Evolutionary conservation across 2,888 invertebrate genomes (phyloP), one percentile per base, ranked within the genome.

Genomic region (Drosophila trichaetosa): DNA sequence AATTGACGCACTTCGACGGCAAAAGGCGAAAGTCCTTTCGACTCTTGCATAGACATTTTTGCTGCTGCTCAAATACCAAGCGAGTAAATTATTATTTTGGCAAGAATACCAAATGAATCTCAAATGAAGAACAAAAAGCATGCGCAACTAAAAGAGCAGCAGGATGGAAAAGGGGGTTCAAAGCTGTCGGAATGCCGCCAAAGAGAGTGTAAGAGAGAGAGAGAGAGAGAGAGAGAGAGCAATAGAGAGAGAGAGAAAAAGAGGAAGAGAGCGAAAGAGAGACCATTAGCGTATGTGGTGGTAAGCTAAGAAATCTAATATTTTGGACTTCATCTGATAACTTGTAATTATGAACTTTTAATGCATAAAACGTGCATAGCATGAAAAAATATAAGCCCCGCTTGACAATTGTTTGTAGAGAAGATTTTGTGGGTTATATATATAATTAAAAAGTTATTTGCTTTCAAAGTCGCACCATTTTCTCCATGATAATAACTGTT

Each of bases 31-130:
- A 4, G 46, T 46, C 46, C 46, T 16, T 24, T 46, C 16, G 16
- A 46, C 24, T 46, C 58, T 38, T 61, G 72, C 51, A 80, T 79
- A 72, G 70, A 76, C 58, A 82, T 75, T 89, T 79, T 74, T 72
- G 67, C 29, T 63, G 18, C 27, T 40, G 54, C 67, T 31, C 11
- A 58, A 58, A 68, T 54, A 36, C 16, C 40, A 56, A 33, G 10
- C 34, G 10, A 61, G 27, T 21, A 27, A 34, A 8, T 38, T 62
- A 29, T 58, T 60, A 29, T 61, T 60, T 79, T 51, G 46, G 31
- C 5, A 27, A 29, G 42, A 42, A 42, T 6, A 69, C 52, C 40
- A 46, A 54, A 57, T 56, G 48, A n/a, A n/a, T 49, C 38, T n/a
- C 10, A 48, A 46, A 16, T 27, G n/a, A 21, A 34, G 27, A 60